Percentiles rank a stretch among this genome's conserved stretches.
phyloP scores from a whole-genome alignment of 2,113 vertebrate species.

The Mustelus asterias region DNA sequence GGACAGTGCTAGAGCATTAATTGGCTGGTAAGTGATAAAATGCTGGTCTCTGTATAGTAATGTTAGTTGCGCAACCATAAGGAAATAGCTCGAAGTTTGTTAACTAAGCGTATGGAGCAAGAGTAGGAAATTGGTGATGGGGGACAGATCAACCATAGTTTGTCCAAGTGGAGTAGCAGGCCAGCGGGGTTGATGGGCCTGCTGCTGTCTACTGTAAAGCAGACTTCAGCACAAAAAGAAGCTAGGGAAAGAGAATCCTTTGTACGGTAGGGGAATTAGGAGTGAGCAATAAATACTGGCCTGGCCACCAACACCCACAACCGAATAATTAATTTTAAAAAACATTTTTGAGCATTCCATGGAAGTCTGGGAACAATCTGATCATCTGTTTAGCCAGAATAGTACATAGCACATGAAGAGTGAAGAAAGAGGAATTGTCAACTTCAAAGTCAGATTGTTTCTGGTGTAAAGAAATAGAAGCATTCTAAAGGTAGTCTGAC shows the following conservation, averaged over 20 bases:
- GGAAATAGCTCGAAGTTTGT: not conserved
- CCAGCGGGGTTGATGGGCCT: too few relatives aligned
- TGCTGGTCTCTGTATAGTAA: not conserved
- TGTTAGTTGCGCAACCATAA: not conserved
- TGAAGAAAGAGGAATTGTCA: not conserved
- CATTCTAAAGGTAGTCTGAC: not conserved
- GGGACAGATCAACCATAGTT: too few relatives aligned
- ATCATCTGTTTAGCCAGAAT: not conserved
- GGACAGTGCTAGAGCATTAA: too few relatives aligned
- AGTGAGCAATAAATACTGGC: too few relatives aligned
- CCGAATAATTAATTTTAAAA: too few relatives aligned
- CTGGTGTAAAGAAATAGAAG: not conserved
- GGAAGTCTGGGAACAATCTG: not conserved
- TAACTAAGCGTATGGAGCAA: not conserved
- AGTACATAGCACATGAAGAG: not conserved
- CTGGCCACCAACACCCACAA: too few relatives aligned
- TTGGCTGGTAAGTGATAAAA: not conserved
- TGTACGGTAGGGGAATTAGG: not conserved
- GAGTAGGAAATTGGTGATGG: not conserved
- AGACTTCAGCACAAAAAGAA: not conserved
- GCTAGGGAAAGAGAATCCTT: not conserved
- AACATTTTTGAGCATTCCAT: not conserved
- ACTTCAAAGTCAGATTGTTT: not conserved
- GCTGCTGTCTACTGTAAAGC: not conserved
- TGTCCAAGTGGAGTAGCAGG: too few relatives aligned